phyloP scores from a whole-genome alignment of 2,797 vertebrate genomes.

The Carapus acus region DNA sequence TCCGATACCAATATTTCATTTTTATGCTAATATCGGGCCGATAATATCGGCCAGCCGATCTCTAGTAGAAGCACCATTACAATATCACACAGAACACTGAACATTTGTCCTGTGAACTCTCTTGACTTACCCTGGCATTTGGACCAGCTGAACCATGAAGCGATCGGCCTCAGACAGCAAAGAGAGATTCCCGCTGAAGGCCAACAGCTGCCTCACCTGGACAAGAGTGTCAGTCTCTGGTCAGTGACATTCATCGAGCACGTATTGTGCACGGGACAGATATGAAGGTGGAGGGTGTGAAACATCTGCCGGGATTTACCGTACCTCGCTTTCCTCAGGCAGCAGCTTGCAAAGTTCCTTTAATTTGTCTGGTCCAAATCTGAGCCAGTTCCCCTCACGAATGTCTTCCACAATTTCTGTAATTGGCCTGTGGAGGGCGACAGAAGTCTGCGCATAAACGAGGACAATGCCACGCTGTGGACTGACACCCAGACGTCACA shows the following conservation, averaged over 20 bases:
- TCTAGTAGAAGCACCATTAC: too few relatives aligned
- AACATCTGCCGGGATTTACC: too few relatives aligned
- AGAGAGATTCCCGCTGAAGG: slow-evolving; percentile 65
- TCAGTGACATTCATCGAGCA: too few relatives aligned
- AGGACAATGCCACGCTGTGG: too few relatives aligned
- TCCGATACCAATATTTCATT: too few relatives aligned
- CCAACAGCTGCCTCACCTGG: slow-evolving; percentile 70
- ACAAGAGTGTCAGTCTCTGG: neutral
- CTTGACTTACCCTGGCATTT: slow-evolving; percentile 68
- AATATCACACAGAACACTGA: too few relatives aligned
- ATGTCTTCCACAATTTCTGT: slow-evolving; percentile 72
- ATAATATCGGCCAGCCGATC: too few relatives aligned
- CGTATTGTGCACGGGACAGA: too few relatives aligned
- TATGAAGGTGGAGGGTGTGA: too few relatives aligned
- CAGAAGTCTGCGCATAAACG: slow-evolving; percentile 11
- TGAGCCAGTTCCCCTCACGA: slow-evolving; percentile 60
- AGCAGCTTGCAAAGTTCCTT: slow-evolving; percentile 75
- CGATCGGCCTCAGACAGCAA: slow-evolving; percentile 72
- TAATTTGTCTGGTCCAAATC: slow-evolving; percentile 72
- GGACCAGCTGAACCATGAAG: slow-evolving; percentile 77
- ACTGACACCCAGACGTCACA: neutral
- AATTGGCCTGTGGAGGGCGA: slow-evolving; percentile 67
- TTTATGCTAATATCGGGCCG: too few relatives aligned
- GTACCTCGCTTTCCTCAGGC: slow-evolving; percentile 73
- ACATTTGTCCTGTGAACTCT: too few relatives aligned